These are phyloP conservation scores for Meloidogyne floridensis DNA, from an alignment of 1,140 invertebrate species.

Conservation along the genomic window DNA sequence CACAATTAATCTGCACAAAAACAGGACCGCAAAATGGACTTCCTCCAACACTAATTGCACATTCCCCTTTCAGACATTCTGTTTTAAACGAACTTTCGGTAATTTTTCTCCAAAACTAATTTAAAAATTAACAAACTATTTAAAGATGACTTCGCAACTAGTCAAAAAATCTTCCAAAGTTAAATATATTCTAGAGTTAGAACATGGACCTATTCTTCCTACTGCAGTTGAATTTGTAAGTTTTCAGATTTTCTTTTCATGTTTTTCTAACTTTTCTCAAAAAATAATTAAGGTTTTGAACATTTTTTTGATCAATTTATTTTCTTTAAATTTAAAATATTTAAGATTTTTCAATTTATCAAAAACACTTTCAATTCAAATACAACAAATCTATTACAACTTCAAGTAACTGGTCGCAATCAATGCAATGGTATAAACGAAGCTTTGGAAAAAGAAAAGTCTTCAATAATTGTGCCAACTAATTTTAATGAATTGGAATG, in stretches of 20 bases:
- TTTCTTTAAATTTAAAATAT: background rate
- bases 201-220: constrained; percentile 36
- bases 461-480: background rate
- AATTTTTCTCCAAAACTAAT: background rate
- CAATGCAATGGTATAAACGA: constrained; percentile 27
- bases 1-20: constrained; percentile 19
- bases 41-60: constrained; percentile 33
- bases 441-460: background rate
- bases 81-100: constrained; percentile 33
- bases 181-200: constrained; percentile 35
- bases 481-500: constrained; percentile 13
- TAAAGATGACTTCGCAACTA: constrained; percentile 34
- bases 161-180: constrained; percentile 33
- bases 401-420: constrained; percentile 18
- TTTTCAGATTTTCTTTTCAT: background rate
- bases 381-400: background rate
- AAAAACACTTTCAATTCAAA: background rate
- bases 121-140: constrained; percentile 5
- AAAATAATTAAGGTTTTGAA: too few species aligned
- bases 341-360: background rate
- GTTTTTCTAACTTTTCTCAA: too few species aligned
- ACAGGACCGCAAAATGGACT: constrained; percentile 31
- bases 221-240: constrained; percentile 14
- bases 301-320: background rate
- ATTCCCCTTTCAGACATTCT: constrained; percentile 25